Evolutionary conservation across 1,140 invertebrate genomes (phyloP), one percentile per base, ranked within the genome.

Genomic region (Hylaeus volcanicus): DNA sequence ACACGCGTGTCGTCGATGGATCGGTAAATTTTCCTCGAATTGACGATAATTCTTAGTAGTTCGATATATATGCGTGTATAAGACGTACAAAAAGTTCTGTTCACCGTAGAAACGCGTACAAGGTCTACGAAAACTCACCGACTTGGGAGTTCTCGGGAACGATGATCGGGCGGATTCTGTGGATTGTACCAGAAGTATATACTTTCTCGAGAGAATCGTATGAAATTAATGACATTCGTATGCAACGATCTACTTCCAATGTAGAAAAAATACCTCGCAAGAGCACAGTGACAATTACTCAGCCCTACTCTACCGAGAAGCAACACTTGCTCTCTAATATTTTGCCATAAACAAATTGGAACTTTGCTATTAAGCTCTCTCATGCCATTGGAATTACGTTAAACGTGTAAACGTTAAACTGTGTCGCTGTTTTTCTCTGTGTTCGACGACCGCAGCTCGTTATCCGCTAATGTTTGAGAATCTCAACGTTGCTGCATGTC

Each of bases 131-230:
- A 6, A n/a, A 61, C n/a, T 26, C n/a, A n/a, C 2, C 1, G 6
- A 12, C 39, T 12, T 51, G 3, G 5, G 39, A 51, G 14, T 71
- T 61, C 12, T 60, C 58, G 8, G 56, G 26, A 69, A 80, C 74
- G 61, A 75, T 82, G 58, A 86, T 79, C 84, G 86, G 86, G 86
- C 82, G 84, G 86, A 86, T 82, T 86, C 61, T 41, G 64, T 78
- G 69, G 53, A 83, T 83, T 79, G 79, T 88, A 83, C 69, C 70
- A 66, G 75, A 39, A 1, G 51, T 55, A 43, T 73, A 71, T 82
- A 81, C 69, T 81, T 51, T 51, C 85, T 78, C 65, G 55, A 69
- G 39, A 65, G 43, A 9, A 76, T 72, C 60, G 60, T 41, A 65
- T 51, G 63, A 68, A 80, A 51, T 56, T 66, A 65, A 26, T 74